Evolutionary conservation across 2,113 vertebrate species (phyloP).

Genomic region (Gnathonemus longibarbis): DNA sequence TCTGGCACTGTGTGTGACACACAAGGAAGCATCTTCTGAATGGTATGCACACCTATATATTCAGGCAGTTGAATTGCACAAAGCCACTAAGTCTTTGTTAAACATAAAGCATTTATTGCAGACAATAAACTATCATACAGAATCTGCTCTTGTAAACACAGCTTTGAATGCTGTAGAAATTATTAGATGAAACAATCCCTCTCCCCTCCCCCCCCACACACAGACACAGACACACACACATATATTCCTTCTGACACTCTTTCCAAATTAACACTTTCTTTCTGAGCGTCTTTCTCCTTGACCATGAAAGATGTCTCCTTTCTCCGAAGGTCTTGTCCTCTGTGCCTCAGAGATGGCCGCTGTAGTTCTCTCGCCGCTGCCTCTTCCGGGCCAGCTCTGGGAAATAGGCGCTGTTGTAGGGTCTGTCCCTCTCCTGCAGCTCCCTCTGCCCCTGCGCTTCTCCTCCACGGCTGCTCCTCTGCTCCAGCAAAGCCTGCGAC

Average conservation of each 20-base stretch:
- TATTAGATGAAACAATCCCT: not conserved
- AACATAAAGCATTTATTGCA: not conserved
- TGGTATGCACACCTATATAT: not conserved
- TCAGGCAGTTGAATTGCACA: not conserved
- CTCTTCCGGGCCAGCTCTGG: constrained; percentile 70
- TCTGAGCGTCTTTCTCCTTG: not conserved
- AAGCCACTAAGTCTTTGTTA: not conserved
- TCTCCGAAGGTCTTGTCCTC: not conserved
- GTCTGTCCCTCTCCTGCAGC: constrained; percentile 59
- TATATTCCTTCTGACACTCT: not conserved
- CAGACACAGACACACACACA: not conserved
- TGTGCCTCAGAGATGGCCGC: not conserved
- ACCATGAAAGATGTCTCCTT: not conserved
- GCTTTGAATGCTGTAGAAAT: not conserved
- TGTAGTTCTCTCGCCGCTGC: constrained; percentile 44
- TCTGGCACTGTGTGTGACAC: not conserved
- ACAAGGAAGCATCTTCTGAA: not conserved
- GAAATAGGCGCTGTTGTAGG: constrained; percentile 78
- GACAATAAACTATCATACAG: not conserved
- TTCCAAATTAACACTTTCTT: not conserved
- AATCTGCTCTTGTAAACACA: not conserved
- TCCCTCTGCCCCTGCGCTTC: constrained; percentile 32
- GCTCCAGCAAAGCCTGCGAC: constrained; percentile 61
- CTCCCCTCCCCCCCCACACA: not conserved
- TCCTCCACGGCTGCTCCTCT: constrained; percentile 39